Evolutionary conservation across 2,797 vertebrate genomes (phyloP).

Genomic region (Labeo calbasu): DNA sequence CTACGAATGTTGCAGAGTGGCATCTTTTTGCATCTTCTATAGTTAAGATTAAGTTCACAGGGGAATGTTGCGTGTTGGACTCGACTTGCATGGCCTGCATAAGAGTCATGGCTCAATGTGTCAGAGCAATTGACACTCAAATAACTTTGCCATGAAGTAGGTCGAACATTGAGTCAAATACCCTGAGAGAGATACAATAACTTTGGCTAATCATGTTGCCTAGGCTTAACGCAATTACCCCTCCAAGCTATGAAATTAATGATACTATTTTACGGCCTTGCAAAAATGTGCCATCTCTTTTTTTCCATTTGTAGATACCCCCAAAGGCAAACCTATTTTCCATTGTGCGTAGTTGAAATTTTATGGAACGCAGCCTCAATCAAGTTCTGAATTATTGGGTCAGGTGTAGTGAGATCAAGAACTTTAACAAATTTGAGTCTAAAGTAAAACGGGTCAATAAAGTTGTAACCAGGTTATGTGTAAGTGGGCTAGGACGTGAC

Average conservation of each 20-base stretch:
- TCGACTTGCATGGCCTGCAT: background rate
- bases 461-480: constrained; percentile 19
- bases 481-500: constrained; percentile 19
- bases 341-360: constrained; percentile 27
- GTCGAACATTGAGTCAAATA: constrained; percentile 53
- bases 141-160: constrained; percentile 64
- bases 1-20: background rate
- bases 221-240: constrained; percentile 54
- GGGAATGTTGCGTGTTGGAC: background rate
- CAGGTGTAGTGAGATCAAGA: constrained; percentile 21
- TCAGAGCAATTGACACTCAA: background rate
- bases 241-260: constrained; percentile 64
- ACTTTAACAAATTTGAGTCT: constrained; percentile 7
- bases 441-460: constrained; percentile 11
- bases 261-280: constrained; percentile 56
- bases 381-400: constrained; percentile 45
- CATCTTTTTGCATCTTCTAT: background rate
- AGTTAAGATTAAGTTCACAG: background rate
- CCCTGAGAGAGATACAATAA: constrained; percentile 51
- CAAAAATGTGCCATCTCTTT: constrained; percentile 47
- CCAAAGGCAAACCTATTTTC: constrained; percentile 53
- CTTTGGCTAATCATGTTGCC: constrained; percentile 59
- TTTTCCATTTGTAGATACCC: constrained; percentile 55
- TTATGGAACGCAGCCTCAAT: constrained; percentile 39
- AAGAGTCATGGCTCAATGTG: background rate